Percentiles rank a stretch among this genome's conserved stretches.
These are phyloP conservation scores for Danio albolineatus DNA, from an alignment of 2,797 vertebrate genomes.

Conservation along the genomic window DNA sequence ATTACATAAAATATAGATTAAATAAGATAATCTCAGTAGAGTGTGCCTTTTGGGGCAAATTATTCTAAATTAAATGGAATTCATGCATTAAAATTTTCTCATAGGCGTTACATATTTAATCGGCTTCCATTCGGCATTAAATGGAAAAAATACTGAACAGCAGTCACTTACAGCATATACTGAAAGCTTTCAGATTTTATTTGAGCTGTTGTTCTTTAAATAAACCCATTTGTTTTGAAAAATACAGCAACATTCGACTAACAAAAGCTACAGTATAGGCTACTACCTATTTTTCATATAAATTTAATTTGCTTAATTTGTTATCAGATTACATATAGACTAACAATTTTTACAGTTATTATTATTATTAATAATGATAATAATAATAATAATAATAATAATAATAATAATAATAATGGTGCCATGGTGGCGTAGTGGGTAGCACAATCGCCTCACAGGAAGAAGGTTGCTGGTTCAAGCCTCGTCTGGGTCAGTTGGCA, in stretches of 20 bases:
- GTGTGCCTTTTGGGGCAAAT: conserved; percentile 62
- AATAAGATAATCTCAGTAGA: conserved; percentile 60
- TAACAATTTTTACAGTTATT: too few species aligned
- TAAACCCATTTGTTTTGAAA: neutral
- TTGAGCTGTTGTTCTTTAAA: conserved; percentile 15
- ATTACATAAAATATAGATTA: conserved; percentile 22
- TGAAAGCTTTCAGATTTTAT: conserved; percentile 20
- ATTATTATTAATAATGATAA: too few species aligned
- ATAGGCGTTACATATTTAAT: conserved; percentile 57
- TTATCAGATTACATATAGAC: too few species aligned
- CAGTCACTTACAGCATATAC: conserved; percentile 32
- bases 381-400: too few species aligned
- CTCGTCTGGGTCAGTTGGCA: too few species aligned
- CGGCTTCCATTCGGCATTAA: conserved; percentile 53
- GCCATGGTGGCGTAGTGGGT: too few species aligned
- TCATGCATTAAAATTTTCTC: conserved; percentile 56
- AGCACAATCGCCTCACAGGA: too few species aligned
- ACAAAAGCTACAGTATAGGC: too few species aligned
- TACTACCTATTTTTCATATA: too few species aligned
- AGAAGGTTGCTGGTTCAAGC: too few species aligned
- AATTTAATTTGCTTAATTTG: too few species aligned
- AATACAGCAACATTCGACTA: neutral
- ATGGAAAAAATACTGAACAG: conserved; percentile 48
- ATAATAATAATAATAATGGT: too few species aligned
- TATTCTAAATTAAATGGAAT: conserved; percentile 66